Evolutionary conservation across 2,113 vertebrate species (phyloP), one percentile per base, ranked within the genome.

Genomic region (Poecilia latipinna): DNA sequence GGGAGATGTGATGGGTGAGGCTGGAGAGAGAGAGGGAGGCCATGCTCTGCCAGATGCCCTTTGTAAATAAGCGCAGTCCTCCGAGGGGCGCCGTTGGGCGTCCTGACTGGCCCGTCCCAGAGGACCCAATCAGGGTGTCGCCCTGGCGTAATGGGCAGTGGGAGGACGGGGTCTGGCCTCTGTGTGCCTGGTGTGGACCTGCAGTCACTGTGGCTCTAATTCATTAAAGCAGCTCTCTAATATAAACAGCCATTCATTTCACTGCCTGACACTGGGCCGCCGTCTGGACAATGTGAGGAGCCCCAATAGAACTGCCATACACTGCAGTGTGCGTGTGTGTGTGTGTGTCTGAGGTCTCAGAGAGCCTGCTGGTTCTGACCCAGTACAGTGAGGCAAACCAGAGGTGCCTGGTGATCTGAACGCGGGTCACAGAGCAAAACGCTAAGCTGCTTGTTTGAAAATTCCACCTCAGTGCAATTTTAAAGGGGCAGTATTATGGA

Each of bases 181-280:
- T 95, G 95, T 96, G 96, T 95, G 95, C 93, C 94, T 92, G 92
- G 93, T 90, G 94, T 94, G 97, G 96, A 98, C 97, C 96, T 93
- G 94, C 94, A 94, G 91, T 94, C 94, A 96, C 94, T 93, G 95
- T 95, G 94, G 89, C 93, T 95, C 96, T 97, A 98, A 99, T 99
- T 98, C 97, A 99, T 99, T 99, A 99, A 98, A 97, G 94, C 94
- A 95, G 95, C 96, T 95, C 95, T 96, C 96, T 98, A 99, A 98
- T 99, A 98, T 98, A 99, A 98, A 99, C 97, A 99, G 96, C 95
- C 97, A 98, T 99, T 99, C 96, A 96, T 99, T 98, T 97, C 94
- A 93, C 94, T 91, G 94, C 90, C 94, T 96, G 96, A 97, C 97
- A 97, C 90, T 86, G 93, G 93, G 96, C 94, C 88, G 96, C 94